These are phyloP conservation scores for Colius striatus DNA, from an alignment of 2,113 vertebrate genomes.

Conservation along the genomic window DNA sequence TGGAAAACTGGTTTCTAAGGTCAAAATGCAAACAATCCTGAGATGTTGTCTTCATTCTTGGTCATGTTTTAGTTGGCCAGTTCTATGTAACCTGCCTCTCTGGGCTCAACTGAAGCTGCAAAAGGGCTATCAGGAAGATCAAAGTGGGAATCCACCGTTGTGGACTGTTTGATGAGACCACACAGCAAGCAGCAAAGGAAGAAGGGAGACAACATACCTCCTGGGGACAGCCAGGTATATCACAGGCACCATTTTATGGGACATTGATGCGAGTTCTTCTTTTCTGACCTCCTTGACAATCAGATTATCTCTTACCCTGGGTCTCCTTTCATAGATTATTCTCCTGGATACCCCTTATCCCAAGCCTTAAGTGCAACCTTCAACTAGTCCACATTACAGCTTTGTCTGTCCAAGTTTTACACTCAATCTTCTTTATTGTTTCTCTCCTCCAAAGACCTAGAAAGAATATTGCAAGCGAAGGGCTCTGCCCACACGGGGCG, in stretches of 20 bases:
- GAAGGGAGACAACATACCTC: not conserved
- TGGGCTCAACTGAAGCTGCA: not conserved
- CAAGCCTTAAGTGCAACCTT: not conserved
- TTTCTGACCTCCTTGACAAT: not conserved
- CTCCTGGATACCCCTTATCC: not conserved
- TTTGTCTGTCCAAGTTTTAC: not conserved
- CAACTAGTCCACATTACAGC: not conserved
- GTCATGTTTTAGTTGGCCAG: not conserved
- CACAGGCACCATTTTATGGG: not conserved
- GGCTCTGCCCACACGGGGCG: accelerated
- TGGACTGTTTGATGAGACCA: not conserved
- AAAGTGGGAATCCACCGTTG: not conserved
- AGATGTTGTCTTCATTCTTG: not conserved
- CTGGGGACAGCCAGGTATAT: not conserved
- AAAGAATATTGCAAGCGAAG: not conserved
- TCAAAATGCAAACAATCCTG: not conserved
- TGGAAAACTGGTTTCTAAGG: not conserved
- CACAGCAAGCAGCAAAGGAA: not conserved
- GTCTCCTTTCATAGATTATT: not conserved
- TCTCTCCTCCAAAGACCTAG: not conserved
- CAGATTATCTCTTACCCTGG: not conserved
- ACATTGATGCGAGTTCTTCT: not conserved
- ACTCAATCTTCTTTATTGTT: not conserved
- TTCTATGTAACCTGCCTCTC: not conserved
- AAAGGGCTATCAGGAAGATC: not conserved